Percentiles rank a stretch among this genome's conserved stretches.
Evolutionary conservation across 2,888 invertebrate genomes (phyloP).

Genomic region (Eristalis intricaria): DNA sequence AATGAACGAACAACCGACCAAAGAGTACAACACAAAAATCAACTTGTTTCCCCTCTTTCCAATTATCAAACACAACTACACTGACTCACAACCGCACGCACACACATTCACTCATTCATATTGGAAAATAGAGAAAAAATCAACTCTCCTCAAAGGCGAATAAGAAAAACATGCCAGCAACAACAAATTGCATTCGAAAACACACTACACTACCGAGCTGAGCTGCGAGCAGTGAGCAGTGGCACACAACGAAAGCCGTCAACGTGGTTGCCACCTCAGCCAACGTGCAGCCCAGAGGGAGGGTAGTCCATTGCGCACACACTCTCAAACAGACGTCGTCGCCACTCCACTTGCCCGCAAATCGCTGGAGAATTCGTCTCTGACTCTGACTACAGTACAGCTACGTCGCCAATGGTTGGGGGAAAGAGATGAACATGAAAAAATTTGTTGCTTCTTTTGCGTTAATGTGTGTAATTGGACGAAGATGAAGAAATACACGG

Average conservation of each 20-base stretch:
- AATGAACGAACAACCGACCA: constrained; percentile 65
- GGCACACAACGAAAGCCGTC: constrained; percentile 48
- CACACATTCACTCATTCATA: constrained; percentile 10
- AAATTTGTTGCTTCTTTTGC: constrained; percentile 72
- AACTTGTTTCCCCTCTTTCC: constrained; percentile 66
- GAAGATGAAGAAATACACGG: constrained; percentile 69
- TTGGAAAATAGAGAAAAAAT: constrained; percentile 11
- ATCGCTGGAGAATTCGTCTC: constrained; percentile 45
- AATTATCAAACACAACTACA: constrained; percentile 74
- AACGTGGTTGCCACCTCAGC: background rate
- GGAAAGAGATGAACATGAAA: constrained; percentile 72
- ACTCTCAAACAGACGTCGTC: constrained; percentile 27
- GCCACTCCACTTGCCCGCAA: constrained; percentile 27
- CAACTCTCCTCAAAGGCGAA: constrained; percentile 1
- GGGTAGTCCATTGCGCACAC: constrained; percentile 43
- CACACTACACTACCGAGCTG: background rate
- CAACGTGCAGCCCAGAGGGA: constrained; percentile 51
- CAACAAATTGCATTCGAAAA: constrained; percentile 49
- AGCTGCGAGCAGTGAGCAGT: background rate
- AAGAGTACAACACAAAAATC: constrained; percentile 70
- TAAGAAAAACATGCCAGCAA: constrained; percentile 46
- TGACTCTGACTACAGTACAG: background rate
- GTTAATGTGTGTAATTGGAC: constrained; percentile 71
- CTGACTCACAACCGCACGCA: background rate
- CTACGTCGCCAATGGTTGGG: constrained; percentile 41